A percentile compares a stretch with the other conserved stretches of the same genome.
Conservation (phyloP, 2,888 invertebrate genomes). For the Oligia strigilis region DNA sequence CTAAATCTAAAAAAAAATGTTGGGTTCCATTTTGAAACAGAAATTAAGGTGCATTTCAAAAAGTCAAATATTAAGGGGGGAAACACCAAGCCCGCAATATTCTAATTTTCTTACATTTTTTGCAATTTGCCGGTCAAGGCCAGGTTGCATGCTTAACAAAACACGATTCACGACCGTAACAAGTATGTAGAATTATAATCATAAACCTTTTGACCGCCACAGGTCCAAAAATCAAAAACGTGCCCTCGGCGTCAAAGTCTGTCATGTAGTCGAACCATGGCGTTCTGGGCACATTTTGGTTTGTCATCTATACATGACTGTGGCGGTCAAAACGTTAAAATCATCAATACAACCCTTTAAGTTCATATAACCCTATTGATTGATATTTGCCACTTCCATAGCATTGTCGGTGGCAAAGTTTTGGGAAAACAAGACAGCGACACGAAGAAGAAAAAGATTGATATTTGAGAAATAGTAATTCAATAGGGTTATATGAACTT, state of each 20-base stretch:
- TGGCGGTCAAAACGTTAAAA: too few relatives aligned
- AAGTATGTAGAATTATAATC: background rate
- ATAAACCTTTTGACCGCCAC: background rate
- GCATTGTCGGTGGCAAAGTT: too few relatives aligned
- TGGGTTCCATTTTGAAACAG: background rate
- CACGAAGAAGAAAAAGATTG: background rate
- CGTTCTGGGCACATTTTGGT: too few relatives aligned
- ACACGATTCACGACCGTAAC: too few relatives aligned
- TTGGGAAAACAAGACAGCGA: too few relatives aligned
- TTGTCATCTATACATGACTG: too few relatives aligned
- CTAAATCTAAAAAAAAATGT: slow-evolving; percentile 55
- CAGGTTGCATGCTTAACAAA: too few relatives aligned
- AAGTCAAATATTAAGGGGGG: background rate
- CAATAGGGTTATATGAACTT: background rate
- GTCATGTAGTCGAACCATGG: too few relatives aligned
- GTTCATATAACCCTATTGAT: background rate
- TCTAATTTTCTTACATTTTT: background rate
- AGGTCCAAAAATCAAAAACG: too few relatives aligned
- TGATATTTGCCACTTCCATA: too few relatives aligned
- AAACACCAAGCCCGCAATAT: background rate
- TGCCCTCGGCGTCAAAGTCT: too few relatives aligned
- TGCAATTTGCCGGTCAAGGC: too few relatives aligned
- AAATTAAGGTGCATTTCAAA: background rate
- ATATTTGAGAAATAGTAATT: background rate
- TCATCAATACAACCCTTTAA: background rate